phyloP scores from a whole-genome alignment of 2,888 invertebrate genomes.

The Stenichneumon culpator region DNA sequence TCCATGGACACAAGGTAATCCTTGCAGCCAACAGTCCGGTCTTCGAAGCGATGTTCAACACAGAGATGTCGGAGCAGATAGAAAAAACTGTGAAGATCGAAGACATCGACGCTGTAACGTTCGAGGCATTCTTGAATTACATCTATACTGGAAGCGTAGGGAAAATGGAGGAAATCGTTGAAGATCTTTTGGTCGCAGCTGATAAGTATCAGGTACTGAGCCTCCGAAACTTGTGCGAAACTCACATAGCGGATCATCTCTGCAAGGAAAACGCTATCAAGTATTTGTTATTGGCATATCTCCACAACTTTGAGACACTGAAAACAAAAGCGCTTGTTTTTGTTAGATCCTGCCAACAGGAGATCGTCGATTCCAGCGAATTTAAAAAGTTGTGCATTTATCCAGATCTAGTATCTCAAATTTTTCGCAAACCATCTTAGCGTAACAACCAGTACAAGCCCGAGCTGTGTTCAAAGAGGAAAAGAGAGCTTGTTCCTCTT shows the following conservation, averaged over 20 bases:
- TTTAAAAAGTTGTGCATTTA: background rate
- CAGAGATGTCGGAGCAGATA: slow-evolving; percentile 3
- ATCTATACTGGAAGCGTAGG: slow-evolving; percentile 45
- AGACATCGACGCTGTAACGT: slow-evolving; percentile 23
- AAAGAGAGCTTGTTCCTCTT: background rate
- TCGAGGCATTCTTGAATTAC: slow-evolving; percentile 44
- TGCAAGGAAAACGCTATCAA: background rate
- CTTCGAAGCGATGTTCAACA: slow-evolving; percentile 57
- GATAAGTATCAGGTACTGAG: slow-evolving; percentile 35
- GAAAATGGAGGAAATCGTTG: slow-evolving; percentile 14
- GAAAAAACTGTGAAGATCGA: slow-evolving; percentile 21
- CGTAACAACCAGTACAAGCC: background rate
- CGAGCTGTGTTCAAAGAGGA: background rate
- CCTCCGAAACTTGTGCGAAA: slow-evolving; percentile 20
- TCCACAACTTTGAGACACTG: background rate
- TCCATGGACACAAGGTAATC: slow-evolving; percentile 15
- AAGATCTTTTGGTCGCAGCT: slow-evolving; percentile 4
- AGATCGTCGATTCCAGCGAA: background rate
- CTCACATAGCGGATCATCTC: background rate
- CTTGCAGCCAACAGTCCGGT: slow-evolving; percentile 46
- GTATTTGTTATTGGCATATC: slow-evolving; percentile 4
- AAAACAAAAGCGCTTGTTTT: background rate
- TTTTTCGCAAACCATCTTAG: slow-evolving; percentile 3
- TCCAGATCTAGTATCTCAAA: background rate
- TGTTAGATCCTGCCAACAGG: background rate